These are phyloP conservation scores for Xenops minutus DNA, from an alignment of 2,797 vertebrate genomes.

Conservation along the genomic window DNA sequence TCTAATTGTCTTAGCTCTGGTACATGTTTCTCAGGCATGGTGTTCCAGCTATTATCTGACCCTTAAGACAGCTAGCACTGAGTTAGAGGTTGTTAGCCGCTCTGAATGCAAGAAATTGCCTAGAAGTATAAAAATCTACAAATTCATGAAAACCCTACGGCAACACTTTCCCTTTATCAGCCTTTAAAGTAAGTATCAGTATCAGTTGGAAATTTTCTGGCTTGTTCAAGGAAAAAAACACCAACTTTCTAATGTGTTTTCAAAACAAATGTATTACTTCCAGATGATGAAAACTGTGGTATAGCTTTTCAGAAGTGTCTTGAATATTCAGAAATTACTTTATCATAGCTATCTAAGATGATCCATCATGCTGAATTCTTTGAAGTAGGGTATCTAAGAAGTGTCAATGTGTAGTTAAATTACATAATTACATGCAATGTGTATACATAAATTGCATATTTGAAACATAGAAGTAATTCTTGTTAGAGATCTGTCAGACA, in stretches of 20 bases:
- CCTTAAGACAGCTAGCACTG: too few relatives aligned
- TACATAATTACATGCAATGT: neutral
- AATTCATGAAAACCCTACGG: too few relatives aligned
- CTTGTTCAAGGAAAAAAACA: neutral
- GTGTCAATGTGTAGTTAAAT: neutral
- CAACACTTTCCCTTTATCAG: neutral
- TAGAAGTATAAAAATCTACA: too few relatives aligned
- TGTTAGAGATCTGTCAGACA: neutral
- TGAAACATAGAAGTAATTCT: neutral
- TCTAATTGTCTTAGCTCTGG: too few relatives aligned
- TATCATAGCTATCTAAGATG: neutral
- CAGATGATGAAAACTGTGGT: neutral
- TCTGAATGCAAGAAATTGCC: too few relatives aligned
- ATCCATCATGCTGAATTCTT: neutral
- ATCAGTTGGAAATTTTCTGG: neutral
- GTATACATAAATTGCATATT: neutral
- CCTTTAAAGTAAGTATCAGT: neutral
- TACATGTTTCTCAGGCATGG: too few relatives aligned
- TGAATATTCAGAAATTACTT: neutral
- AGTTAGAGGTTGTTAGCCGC: too few relatives aligned
- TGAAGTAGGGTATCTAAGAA: neutral
- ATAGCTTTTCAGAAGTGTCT: neutral
- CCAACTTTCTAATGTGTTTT: neutral
- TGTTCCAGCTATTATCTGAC: too few relatives aligned
- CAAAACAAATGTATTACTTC: neutral